Conservation (phyloP, 1,140 invertebrate species). For the Drosophila prosaltans region DNA sequence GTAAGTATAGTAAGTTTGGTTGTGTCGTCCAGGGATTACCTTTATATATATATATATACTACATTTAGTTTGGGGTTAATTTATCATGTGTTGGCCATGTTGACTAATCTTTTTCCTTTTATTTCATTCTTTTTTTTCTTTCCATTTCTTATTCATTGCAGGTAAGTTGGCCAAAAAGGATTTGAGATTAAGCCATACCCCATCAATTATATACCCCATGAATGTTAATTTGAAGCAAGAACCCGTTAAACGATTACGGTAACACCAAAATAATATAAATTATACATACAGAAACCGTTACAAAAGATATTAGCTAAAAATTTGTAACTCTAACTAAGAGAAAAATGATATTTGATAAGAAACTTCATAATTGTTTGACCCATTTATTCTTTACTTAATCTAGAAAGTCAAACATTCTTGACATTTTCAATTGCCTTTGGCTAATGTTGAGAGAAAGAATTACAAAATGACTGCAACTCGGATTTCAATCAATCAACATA, state of each 20-base stretch:
- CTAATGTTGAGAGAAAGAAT: background rate
- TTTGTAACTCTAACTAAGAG: no score
- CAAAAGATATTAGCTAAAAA: no score
- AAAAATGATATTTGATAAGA: no score
- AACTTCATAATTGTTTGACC: no score
- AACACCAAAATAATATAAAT: no score
- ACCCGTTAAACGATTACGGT: no score
- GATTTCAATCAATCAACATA: conserved; percentile 9
- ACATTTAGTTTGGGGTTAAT: conserved; percentile 8
- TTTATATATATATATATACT: background rate
- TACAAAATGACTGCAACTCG: background rate
- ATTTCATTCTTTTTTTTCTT: background rate
- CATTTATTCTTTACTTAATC: background rate
- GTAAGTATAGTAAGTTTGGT: background rate
- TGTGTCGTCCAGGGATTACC: conserved; percentile 1
- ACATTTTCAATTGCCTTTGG: background rate
- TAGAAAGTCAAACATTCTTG: background rate
- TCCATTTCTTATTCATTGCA: conserved; percentile 11
- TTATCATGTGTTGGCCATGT: conserved; percentile 8
- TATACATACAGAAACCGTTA: no score
- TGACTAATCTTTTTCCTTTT: background rate
- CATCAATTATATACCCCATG: conserved; percentile 6
- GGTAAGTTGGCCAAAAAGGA: conserved; percentile 13
- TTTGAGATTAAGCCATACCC: conserved; percentile 4
- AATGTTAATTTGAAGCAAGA: conserved; percentile 3